Evolutionary conservation across 2,113 vertebrate genomes (phyloP).

Genomic region (Psilopogon haemacephalus): DNA sequence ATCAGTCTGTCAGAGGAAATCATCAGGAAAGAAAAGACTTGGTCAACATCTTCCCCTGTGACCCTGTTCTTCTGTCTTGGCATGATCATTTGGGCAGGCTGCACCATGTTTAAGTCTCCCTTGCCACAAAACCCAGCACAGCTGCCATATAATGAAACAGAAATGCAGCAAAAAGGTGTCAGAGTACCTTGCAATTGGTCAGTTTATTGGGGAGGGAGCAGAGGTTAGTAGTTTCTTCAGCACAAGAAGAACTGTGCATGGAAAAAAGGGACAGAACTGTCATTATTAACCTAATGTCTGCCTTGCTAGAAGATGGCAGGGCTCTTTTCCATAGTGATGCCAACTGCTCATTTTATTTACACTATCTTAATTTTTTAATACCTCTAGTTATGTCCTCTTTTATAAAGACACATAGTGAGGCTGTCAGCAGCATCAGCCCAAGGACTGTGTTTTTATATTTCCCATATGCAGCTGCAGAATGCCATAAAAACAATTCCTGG

Average conservation of each 20-base stretch:
- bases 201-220: background rate
- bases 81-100: background rate
- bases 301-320: background rate
- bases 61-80: background rate
- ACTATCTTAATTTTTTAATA: background rate
- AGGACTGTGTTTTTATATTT: background rate
- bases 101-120: background rate
- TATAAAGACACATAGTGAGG: background rate
- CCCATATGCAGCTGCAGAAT: background rate
- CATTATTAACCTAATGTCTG: background rate
- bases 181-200: background rate
- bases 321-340: background rate
- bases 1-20: constrained; percentile 15
- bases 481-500: background rate
- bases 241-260: background rate
- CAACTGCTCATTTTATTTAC: constrained; percentile 38
- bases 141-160: background rate
- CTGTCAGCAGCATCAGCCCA: background rate
- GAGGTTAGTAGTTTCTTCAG: background rate
- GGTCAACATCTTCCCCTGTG: background rate
- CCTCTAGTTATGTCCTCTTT: background rate
- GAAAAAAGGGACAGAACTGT: background rate
- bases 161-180: background rate
- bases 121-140: background rate
- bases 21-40: background rate